Base-by-base conservation (phyloP, 1,140 invertebrate species). In the Spodoptera litura region DNA sequence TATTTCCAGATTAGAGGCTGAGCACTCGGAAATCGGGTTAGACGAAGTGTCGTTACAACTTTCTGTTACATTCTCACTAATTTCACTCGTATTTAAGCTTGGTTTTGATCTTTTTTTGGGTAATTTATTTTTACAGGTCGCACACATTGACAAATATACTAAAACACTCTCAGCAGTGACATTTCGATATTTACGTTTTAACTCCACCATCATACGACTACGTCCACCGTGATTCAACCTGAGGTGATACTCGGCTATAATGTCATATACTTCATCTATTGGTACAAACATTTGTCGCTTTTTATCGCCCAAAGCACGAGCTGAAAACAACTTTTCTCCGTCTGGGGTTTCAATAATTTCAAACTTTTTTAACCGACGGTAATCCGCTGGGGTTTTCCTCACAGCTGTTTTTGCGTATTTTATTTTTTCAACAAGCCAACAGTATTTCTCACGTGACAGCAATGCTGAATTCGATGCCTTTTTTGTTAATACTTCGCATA, bases 171-270 rank as follows among this genome's bases (percentile, higher is more conserved):
- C 79, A 8, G 85, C 78, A 3, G 88, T 90, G 12, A 90, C 81
- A 51, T 90, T 89, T 80, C 79, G 87, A 38, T 90, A 89, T 25
- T 79, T 83, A 2, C 59, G 77, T 66, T 90, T 90, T 56, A 90
- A 72, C 13, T 80, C 83, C 6, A 55, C 15, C 87, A 88, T 88
- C 77, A 89, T 73, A 27, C 83, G 73, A 25, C 79, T 83, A 74
- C 87, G 80, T 8, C 87, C 88, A 6, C 80, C 87, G 38, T 90
- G 86, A 64, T 85, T 88, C 71, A 87, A 78, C 71, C 83, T 86
- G 9, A 89, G 13, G 71, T 89, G 88, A 53, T 82, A 86, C 3
- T 87, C 79, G 0, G 79, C 72, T 77, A 89, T 83, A 77, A 89
- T 85, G 20, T 88, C 88, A 58, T 91, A 91, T 25, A 85, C 87